Evolutionary conservation across 2,113 vertebrate species (phyloP).

Genomic region (Zosterops pallidus): DNA sequence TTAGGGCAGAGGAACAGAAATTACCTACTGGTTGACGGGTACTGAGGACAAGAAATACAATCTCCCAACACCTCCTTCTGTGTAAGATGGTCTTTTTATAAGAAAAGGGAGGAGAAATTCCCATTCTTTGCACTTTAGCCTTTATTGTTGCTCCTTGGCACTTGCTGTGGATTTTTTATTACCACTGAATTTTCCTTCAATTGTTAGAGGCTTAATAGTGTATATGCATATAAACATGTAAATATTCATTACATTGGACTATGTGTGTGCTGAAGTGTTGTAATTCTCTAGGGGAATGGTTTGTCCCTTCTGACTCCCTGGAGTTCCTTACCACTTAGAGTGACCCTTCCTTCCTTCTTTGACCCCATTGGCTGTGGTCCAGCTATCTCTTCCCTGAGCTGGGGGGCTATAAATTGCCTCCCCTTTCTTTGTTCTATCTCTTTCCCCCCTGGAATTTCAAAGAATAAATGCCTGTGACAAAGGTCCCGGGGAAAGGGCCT

Average conservation of each 20-base stretch:
- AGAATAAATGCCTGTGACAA: too few relatives aligned
- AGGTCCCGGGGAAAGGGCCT: too few relatives aligned
- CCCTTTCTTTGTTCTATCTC: too few relatives aligned
- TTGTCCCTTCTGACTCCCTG: too few relatives aligned
- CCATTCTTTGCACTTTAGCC: background rate
- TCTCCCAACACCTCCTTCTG: constrained; percentile 89
- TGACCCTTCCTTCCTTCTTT: too few relatives aligned
- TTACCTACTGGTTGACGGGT: constrained; percentile 95
- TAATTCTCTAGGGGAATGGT: too few relatives aligned
- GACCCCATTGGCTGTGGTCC: too few relatives aligned
- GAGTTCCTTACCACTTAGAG: too few relatives aligned
- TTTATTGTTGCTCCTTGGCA: background rate
- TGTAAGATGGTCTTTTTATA: constrained; percentile 76
- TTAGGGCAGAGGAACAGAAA: constrained; percentile 93
- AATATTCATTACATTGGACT: background rate
- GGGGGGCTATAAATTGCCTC: too few relatives aligned
- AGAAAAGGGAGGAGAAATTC: background rate
- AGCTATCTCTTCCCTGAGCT: too few relatives aligned
- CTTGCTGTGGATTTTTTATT: background rate
- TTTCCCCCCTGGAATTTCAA: too few relatives aligned
- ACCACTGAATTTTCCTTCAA: background rate
- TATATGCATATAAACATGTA: background rate
- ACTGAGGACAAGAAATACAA: constrained; percentile 83
- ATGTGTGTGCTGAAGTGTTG: background rate
- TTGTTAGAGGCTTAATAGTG: background rate